Evolutionary conservation across 2,113 vertebrate genomes (phyloP), one percentile per base, ranked within the genome.

Genomic region (Lontra canadensis): DNA sequence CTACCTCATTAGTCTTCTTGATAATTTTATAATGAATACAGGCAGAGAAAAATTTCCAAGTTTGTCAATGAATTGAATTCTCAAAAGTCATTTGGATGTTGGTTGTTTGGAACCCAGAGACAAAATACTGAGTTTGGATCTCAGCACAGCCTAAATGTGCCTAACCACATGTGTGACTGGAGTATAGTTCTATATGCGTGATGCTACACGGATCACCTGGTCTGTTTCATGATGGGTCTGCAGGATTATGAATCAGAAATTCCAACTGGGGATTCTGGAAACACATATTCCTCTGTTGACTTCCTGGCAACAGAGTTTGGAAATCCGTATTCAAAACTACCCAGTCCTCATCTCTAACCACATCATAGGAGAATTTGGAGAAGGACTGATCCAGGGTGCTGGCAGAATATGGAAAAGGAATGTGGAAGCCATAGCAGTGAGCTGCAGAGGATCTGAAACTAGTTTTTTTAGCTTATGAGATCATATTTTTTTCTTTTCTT

Each of bases 1-100:
- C 7, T 47, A 36, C 61, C 90, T 86, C 90, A 74, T 84, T 84
- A 93, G 55, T 97, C 36, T 93, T 90, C 49, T 52, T 94, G 89
- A 73, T 96, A 93, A 94, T 94, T 42, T 47, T 88, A n/a, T 65
- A 57, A 82, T 86, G 42, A 52, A 83, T 67, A n/a, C 17, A 82
- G 18, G 26, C 69, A 93, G 0, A 69, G 83, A 69, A 15, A 90
- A 17, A 52, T 4, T 55, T 55, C 15, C 39, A 57, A 81, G 73
- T 63, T 93, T 90, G 85, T 47, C 63, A 88, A 85, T 44, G n/a
- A 13, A 39, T 23, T 90, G 20, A 8, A 95, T 90, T 49, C 52
- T 89, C 39, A 85, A 76, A 93, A 83, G 18, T 69, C n/a, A 49
- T 85, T 91, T 94, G 55, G 14, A 39, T 73, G 23, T 65, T 85